Conservation (phyloP, 2,888 invertebrate species). For the Cerastis leucographa region DNA sequence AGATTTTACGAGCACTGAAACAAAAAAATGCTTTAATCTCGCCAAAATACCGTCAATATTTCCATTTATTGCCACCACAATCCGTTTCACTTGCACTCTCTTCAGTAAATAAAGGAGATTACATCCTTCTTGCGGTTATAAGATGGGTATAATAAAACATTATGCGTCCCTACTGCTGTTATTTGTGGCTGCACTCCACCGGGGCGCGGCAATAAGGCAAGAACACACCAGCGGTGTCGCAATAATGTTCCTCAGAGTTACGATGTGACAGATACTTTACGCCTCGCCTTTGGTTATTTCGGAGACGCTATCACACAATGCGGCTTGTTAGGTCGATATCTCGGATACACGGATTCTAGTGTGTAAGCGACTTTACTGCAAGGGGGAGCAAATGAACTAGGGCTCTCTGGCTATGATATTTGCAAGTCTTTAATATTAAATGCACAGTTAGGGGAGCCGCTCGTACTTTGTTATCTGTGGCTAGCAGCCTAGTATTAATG, state of each 20-base stretch:
- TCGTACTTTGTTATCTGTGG: slow-evolving; percentile 79
- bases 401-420: slow-evolving; percentile 76
- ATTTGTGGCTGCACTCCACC: slow-evolving; percentile 85
- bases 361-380: slow-evolving; percentile 73
- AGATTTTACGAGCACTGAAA: slow-evolving; percentile 8
- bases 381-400: slow-evolving; percentile 76
- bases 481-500: slow-evolving; percentile 73
- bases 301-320: slow-evolving; percentile 66
- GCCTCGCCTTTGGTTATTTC: slow-evolving; percentile 75
- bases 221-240: slow-evolving; percentile 74
- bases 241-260: slow-evolving; percentile 75
- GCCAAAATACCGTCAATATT: slow-evolving; percentile 64
- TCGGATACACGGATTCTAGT: slow-evolving; percentile 60
- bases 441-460: slow-evolving; percentile 76
- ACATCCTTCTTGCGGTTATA: slow-evolving; percentile 86
- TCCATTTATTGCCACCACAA: slow-evolving; percentile 74
- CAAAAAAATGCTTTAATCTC: slow-evolving; percentile 23
- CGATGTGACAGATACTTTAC: slow-evolving; percentile 77
- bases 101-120: slow-evolving; percentile 85
- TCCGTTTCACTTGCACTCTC: slow-evolving; percentile 79
- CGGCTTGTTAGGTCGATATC: slow-evolving; percentile 69
- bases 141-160: slow-evolving; percentile 87
- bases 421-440: slow-evolving; percentile 86
- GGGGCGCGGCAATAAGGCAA: slow-evolving; percentile 80
- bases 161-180: slow-evolving; percentile 82